Conservation (phyloP, 2,888 invertebrate genomes). For the Nipponacmea schrenckii region DNA sequence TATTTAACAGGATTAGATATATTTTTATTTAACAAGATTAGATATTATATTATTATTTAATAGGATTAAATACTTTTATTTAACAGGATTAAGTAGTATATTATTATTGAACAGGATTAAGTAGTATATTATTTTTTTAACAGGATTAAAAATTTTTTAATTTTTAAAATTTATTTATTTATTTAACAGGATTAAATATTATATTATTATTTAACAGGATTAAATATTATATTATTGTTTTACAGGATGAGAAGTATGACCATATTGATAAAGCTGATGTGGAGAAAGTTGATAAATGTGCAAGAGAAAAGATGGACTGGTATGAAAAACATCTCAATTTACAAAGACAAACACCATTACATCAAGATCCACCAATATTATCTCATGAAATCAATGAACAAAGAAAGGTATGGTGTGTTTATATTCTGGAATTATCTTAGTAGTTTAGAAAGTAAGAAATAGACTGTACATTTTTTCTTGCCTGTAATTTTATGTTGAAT, state of each 20-base stretch:
- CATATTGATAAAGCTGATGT: constrained; percentile 78
- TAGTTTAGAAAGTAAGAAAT: too few relatives aligned
- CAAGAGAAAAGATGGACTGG: constrained; percentile 83
- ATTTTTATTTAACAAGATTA: too few relatives aligned
- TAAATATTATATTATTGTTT: neutral
- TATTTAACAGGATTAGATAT: too few relatives aligned
- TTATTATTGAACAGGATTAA: too few relatives aligned
- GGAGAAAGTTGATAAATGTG: constrained; percentile 78
- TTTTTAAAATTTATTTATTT: neutral
- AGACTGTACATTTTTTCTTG: too few relatives aligned
- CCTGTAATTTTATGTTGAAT: too few relatives aligned
- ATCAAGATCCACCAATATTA: constrained; percentile 78
- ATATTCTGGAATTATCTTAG: neutral
- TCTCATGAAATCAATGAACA: constrained; percentile 83
- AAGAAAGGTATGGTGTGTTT: constrained; percentile 73
- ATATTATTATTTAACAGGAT: too few relatives aligned
- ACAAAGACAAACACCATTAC: constrained; percentile 76
- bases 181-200: too few relatives aligned
- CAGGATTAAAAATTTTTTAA: neutral
- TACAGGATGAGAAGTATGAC: constrained; percentile 69
- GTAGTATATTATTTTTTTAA: neutral
- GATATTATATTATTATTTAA: too few relatives aligned
- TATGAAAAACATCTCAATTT: constrained; percentile 80
- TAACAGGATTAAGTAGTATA: too few relatives aligned
- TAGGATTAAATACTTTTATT: too few relatives aligned